Conservation (phyloP, 2,113 vertebrate genomes). For the Drymodes brunneopygia region DNA sequence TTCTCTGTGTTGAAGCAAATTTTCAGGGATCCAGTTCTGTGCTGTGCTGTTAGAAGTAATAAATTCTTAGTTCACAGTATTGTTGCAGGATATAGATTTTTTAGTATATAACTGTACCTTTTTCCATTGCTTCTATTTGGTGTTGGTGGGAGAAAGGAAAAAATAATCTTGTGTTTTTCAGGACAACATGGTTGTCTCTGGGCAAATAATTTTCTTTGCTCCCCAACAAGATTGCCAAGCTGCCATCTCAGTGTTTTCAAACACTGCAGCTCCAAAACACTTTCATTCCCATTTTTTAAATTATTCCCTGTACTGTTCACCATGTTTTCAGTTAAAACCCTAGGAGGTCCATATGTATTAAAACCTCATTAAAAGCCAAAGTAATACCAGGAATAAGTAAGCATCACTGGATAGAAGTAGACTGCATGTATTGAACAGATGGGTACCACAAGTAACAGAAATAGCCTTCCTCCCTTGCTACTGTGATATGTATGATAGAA, state of each 20-base stretch:
- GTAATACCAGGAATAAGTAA: not conserved
- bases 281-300: not conserved
- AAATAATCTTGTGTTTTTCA: not conserved
- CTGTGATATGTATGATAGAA: not conserved
- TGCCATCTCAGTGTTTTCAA: not conserved
- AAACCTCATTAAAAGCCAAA: not conserved
- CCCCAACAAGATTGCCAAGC: not conserved
- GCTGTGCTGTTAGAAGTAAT: not conserved
- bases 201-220: not conserved
- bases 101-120: not conserved
- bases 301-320: not conserved
- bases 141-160: not conserved
- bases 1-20: not conserved
- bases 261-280: not conserved
- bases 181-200: fast-evolving
- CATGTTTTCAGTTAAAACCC: not conserved
- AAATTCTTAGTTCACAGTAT: not conserved
- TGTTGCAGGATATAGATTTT: not conserved
- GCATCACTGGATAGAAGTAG: not conserved
- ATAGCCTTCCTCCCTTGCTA: not conserved
- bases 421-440: not conserved
- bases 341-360: not conserved
- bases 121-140: not conserved
- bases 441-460: not conserved
- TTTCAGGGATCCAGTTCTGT: not conserved